Base-by-base conservation (phyloP, 1,140 invertebrate species). In the Rhizoglyphus robini region DNA sequence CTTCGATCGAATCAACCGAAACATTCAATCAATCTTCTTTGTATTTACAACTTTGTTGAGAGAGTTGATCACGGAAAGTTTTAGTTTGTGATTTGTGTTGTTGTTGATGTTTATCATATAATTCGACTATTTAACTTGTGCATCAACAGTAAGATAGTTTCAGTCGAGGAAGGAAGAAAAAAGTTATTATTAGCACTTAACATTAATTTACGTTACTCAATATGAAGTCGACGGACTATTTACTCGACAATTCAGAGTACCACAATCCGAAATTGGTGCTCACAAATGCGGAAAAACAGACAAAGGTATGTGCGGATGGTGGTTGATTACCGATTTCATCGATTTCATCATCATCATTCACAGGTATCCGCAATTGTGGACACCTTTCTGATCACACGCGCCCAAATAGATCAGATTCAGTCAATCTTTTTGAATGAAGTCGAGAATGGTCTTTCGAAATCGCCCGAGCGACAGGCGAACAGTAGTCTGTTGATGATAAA, bases 401-500 rank as follows among this genome's bases (percentile, higher is more conserved):
- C 36, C 36, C 36, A 41, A 41, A 18, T 41, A 18, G 36, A 8
- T 41, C 36, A 18, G 36, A 41, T 41, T 41, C 36, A 41, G 18
- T 41, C 36, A 18, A 41, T 41, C 36, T 41, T 41, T 41, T 11
- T 18, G 8, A 18, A 41, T 41, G 36, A 41, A 18, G 8, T 41
- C 8, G 36, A 8, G 8, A 41, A 41, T 18, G 36, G 36, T 18
- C 36, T 41, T 18, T 41, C 36, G 18, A 41, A 41, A 11, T 41
- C 36, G 36, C 18, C 18, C 8, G 36, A 41, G 36, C 8, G 36
- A 18, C 36, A 18, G 18, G n/a, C n/a, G n/a, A n/a, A 18, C 65
- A 83, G 82, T 2, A 83, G 81, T 13, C 68, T 84, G 18, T 80
- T 81, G 65, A 84, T 84, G 83, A 82, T 82, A 68, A 84, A 84